Conservation (phyloP, 2,113 vertebrate genomes). For the Atractosteus spatula region DNA sequence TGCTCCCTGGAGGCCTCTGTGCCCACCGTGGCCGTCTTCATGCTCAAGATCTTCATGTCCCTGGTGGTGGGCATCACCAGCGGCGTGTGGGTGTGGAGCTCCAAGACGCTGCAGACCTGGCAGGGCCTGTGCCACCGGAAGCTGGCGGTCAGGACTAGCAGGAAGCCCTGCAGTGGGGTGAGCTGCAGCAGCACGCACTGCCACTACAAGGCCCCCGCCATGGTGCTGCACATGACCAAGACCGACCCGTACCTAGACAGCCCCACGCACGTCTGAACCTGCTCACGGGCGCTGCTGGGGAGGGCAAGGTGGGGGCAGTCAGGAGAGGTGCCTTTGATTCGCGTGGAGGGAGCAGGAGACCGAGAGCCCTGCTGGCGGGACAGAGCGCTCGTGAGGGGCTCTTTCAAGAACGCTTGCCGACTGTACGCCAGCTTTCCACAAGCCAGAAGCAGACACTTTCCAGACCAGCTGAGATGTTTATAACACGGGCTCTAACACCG, state of each 20-base stretch:
- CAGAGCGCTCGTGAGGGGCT: too few relatives aligned
- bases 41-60: constrained; percentile 99
- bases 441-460: not conserved
- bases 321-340: too few relatives aligned
- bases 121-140: constrained; percentile 90
- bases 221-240: constrained; percentile 90
- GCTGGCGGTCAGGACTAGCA: constrained; percentile 78
- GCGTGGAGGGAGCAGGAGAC: too few relatives aligned
- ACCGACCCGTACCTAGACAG: constrained; percentile 87
- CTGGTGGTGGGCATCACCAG: constrained; percentile 98
- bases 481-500: not conserved
- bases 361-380: too few relatives aligned
- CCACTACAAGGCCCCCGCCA: constrained; percentile 87
- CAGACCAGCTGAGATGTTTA: not conserved
- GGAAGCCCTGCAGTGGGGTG: constrained; percentile 80
- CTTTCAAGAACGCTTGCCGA: too few relatives aligned
- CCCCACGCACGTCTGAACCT: constrained; percentile 80
- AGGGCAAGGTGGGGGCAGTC: too few relatives aligned
- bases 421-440: too few relatives aligned
- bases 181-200: constrained; percentile 81
- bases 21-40: constrained; percentile 90
- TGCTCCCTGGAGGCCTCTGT: constrained; percentile 85
- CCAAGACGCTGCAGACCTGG: constrained; percentile 97
- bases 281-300: too few relatives aligned
- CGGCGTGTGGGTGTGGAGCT: constrained; percentile 99